phyloP scores from a whole-genome alignment of 1,140 invertebrate genomes.

The Odontomachus brunneus region DNA sequence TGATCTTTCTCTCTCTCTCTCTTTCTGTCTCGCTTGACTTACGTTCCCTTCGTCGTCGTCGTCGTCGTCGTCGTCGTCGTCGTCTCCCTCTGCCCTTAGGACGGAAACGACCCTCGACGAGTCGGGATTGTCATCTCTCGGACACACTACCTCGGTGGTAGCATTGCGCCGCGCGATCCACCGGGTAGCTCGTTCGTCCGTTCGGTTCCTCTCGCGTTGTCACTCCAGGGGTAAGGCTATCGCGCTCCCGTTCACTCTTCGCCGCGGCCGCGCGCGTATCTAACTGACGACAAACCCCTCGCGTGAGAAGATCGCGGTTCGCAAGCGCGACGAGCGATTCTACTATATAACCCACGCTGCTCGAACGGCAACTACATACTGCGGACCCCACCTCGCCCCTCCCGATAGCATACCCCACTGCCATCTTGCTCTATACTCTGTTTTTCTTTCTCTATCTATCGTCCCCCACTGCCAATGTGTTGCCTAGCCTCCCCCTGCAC shows the following conservation, averaged over 20 bases:
- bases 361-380: constrained; percentile 79
- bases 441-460: background rate
- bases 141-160: constrained; percentile 69
- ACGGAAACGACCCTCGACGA: constrained; percentile 50
- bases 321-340: constrained; percentile 35
- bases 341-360: constrained; percentile 69
- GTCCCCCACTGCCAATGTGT: too few species aligned
- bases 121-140: constrained; percentile 59
- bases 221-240: background rate
- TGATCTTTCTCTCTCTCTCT: constrained; percentile 11
- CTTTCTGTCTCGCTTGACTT: background rate
- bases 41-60: constrained; percentile 7
- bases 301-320: constrained; percentile 15
- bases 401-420: constrained; percentile 56
- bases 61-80: constrained; percentile 27
- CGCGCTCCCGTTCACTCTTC: background rate
- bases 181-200: constrained; percentile 15
- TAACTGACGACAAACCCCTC: background rate
- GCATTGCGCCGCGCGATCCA: constrained; percentile 63
- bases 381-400: constrained; percentile 74
- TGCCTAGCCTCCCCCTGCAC: background rate
- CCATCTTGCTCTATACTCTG: background rate
- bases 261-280: background rate
- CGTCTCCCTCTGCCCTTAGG: constrained; percentile 57
- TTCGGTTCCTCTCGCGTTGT: background rate